Conservation (phyloP, 2,797 vertebrate genomes). For the Carapus acus region DNA sequence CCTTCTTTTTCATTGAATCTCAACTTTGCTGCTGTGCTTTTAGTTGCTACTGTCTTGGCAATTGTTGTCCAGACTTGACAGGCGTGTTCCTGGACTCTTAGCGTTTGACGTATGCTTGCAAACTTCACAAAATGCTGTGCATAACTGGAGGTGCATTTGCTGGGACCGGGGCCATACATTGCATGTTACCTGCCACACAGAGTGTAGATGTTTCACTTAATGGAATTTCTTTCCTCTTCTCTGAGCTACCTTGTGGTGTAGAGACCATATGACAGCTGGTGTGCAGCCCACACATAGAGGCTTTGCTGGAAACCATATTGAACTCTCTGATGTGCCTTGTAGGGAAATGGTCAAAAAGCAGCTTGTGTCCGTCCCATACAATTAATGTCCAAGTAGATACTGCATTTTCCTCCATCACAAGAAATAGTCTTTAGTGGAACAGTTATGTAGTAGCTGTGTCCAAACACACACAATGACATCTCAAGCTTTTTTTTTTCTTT, state of each 20-base stretch:
- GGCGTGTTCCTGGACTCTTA: neutral
- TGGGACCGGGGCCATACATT: neutral
- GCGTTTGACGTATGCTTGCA: neutral
- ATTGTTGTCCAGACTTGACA: neutral
- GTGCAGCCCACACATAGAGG: neutral
- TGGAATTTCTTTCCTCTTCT: neutral
- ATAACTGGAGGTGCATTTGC: neutral
- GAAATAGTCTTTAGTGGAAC: neutral
- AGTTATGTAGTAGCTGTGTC: neutral
- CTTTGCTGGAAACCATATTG: neutral
- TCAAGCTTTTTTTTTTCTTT: neutral
- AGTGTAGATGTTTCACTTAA: neutral
- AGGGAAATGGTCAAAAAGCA: neutral
- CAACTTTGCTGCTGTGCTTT: neutral
- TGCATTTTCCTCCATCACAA: neutral
- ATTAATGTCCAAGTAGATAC: neutral
- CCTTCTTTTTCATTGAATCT: neutral
- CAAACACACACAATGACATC: neutral
- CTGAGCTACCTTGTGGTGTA: neutral
- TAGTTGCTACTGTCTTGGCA: neutral
- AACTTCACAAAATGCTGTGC: neutral
- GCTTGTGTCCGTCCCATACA: neutral
- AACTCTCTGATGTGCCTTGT: constrained; percentile 15
- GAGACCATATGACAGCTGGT: neutral
- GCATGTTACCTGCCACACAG: neutral